Base-by-base conservation (phyloP, 2,888 invertebrate genomes). In the Lithophane semibrunnea region DNA sequence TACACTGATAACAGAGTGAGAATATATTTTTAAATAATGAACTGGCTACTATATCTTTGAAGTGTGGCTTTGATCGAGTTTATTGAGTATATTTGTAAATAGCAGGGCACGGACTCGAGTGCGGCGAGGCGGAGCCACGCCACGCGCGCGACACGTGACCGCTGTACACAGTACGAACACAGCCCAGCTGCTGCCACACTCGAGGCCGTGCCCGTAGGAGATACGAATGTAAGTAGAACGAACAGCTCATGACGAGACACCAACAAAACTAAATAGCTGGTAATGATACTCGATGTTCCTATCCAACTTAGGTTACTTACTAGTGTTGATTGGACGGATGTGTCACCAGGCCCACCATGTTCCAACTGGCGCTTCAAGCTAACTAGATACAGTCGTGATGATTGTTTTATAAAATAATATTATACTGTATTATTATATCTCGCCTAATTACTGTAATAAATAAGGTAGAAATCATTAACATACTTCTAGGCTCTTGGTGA, bases 271-370 rank as follows among this genome's bases (percentile, higher is more conserved):
- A 42, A 72, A 73, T 76, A 80, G 73, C 78, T 77, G 77, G 74
- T 82, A 73, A 77, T 52, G 29, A 70, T 52, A 77, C 77, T 69
- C 37, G 42, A 87, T 79, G 87, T 87, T 88, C 87, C 87, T 87
- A 87, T 77, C 70, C 79, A 44, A 79, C 65, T 60, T 84, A 84
- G 84, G 72, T 84, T 79, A 82, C 75, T 66, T 56, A 80, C 66
- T 84, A 80, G 86, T 83, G 86, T 83, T 79, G 80, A 77, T 80
- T 76, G 63, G 74, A 75, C 79, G 70, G 58, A 77, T 86, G 84
- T 65, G n/a, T 86, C 86, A 86, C 80, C 80, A 71, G 79, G 75
- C 80, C 68, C 63, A n/a, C 37, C 52, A 42, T 54, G 44, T 44
- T 69, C 16, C 29, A 56, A 73, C 56, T 84, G 56, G 54, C 80